These are phyloP conservation scores for Pemphredon lugubris DNA, from an alignment of 2,888 invertebrate genomes.

Conservation along the genomic window DNA sequence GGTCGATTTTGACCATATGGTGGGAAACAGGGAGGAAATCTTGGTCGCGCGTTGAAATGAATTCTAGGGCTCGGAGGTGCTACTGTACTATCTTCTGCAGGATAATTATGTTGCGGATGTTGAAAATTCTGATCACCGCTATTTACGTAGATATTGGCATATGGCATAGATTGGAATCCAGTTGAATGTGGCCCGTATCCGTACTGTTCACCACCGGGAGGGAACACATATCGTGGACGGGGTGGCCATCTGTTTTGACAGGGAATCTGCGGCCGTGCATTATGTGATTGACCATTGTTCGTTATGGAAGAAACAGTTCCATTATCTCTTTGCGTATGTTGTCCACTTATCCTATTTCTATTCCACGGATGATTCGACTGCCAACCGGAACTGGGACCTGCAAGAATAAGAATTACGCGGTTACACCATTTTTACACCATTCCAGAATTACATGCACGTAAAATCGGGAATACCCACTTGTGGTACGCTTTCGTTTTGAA, in stretches of 20 bases:
- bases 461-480: constrained; percentile 43
- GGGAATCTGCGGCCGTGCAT: constrained; percentile 54
- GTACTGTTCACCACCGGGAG: constrained; percentile 8
- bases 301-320: constrained; percentile 12
- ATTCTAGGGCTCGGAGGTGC: constrained; percentile 23
- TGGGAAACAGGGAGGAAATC: constrained; percentile 7
- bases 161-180: constrained; percentile 22
- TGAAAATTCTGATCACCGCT: constrained; percentile 29
- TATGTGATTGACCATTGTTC: constrained; percentile 38
- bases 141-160: constrained; percentile 17
- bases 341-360: constrained; percentile 32
- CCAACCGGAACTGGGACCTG: constrained; percentile 58
- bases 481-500: constrained; percentile 59
- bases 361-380: constrained; percentile 76
- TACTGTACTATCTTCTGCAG: constrained; percentile 3
- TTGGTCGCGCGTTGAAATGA: constrained; percentile 17
- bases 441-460: too few species aligned
- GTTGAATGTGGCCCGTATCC: constrained; percentile 22
- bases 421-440: too few species aligned
- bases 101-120: constrained; percentile 18
- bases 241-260: constrained; percentile 37
- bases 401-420: constrained; percentile 8
- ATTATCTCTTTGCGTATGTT: constrained; percentile 35
- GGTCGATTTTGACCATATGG: constrained; percentile 4
- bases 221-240: constrained; percentile 2